phyloP scores from a whole-genome alignment of 2,113 vertebrate species.

The Cheilinus undulatus region DNA sequence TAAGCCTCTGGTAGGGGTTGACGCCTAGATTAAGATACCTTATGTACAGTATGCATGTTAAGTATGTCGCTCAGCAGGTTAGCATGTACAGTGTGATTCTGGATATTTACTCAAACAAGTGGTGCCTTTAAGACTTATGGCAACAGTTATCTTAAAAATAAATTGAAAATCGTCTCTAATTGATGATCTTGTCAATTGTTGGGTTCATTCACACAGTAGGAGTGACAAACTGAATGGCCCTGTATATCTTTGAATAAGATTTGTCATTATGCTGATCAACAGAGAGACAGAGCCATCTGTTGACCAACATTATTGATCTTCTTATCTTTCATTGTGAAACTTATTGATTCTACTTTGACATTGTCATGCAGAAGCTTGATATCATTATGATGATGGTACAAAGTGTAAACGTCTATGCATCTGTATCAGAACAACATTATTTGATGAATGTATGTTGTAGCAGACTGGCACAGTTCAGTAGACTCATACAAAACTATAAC shows the following conservation, averaged over 20 bases:
- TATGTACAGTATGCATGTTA: no score
- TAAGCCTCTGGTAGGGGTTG: no score
- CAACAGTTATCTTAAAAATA: not conserved
- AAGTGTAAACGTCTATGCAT: no score
- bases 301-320: not conserved
- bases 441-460: no score
- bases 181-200: not conserved
- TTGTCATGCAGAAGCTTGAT: not conserved
- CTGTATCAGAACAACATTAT: no score
- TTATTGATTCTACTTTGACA: not conserved
- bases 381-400: no score
- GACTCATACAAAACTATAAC: not conserved
- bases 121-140: no score
- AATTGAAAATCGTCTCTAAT: not conserved
- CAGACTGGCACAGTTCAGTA: not conserved
- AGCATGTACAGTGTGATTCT: no score
- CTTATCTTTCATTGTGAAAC: not conserved
- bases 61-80: no score
- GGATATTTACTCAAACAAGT: not conserved
- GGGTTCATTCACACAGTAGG: not conserved
- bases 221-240: not conserved
- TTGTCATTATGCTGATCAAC: not conserved
- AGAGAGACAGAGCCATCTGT: not conserved
- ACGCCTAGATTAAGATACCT: no score
- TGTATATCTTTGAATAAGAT: constrained; percentile 19